Evolutionary conservation across 2,888 invertebrate genomes (phyloP).

Genomic region (Drosophila merina): DNA sequence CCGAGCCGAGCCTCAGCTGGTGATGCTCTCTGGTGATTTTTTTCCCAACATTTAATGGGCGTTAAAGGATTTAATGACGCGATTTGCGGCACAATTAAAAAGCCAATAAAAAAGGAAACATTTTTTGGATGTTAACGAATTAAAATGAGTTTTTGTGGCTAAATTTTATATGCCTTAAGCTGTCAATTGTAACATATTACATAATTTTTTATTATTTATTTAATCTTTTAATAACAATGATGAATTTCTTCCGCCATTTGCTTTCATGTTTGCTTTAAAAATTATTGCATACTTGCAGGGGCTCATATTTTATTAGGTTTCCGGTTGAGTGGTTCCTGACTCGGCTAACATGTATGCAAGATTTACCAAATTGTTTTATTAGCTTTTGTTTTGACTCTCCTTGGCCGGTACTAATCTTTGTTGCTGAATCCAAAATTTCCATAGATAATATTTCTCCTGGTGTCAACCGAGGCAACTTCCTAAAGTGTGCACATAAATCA

Average conservation of each 20-base stretch:
- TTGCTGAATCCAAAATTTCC: slow-evolving; percentile 42
- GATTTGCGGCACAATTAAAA: slow-evolving; percentile 58
- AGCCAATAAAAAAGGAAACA: slow-evolving; percentile 3
- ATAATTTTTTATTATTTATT: too few relatives aligned
- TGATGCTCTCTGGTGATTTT: neutral
- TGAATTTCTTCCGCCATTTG: neutral
- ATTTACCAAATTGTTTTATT: slow-evolving; percentile 32
- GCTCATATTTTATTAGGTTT: neutral
- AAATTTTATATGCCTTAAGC: neutral
- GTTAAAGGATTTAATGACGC: slow-evolving; percentile 50
- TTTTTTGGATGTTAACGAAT: slow-evolving; percentile 3
- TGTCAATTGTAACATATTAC: neutral
- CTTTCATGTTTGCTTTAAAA: neutral
- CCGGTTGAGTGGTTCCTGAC: slow-evolving; percentile 5
- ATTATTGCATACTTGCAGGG: slow-evolving; percentile 54
- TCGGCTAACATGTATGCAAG: slow-evolving; percentile 7
- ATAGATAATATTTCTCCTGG: slow-evolving; percentile 41
- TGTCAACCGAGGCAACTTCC: slow-evolving; percentile 33
- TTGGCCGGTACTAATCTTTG: slow-evolving; percentile 23
- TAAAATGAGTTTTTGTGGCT: neutral
- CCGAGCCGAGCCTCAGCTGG: slow-evolving; percentile 15
- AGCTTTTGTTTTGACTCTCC: slow-evolving; percentile 7
- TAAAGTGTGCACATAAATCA: slow-evolving; percentile 47
- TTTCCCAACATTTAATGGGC: slow-evolving; percentile 36
- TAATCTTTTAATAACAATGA: neutral